Conservation (phyloP, 2,888 invertebrate species). For the Ptychoptera albimana region DNA sequence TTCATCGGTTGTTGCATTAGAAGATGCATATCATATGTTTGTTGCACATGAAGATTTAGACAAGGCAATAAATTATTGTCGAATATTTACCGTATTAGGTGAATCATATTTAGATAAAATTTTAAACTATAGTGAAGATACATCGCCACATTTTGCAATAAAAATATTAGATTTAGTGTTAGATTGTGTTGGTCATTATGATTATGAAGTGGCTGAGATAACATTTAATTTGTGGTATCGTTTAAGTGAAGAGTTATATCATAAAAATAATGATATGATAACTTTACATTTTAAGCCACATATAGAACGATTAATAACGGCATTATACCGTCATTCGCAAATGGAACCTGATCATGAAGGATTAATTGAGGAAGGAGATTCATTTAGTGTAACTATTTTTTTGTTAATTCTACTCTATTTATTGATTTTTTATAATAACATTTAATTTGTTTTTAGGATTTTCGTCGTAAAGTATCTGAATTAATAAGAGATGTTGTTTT, state of each 20-base stretch:
- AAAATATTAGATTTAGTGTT: conserved; percentile 78
- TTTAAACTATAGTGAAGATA: conserved; percentile 42
- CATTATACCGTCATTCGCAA: conserved; percentile 84
- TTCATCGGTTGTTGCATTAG: conserved; percentile 61
- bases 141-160: conserved; percentile 55
- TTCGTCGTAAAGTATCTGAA: conserved; percentile 73
- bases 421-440: background rate
- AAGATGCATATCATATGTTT: conserved; percentile 75
- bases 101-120: conserved; percentile 82
- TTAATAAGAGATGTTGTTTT: conserved; percentile 93
- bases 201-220: conserved; percentile 87
- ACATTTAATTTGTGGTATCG: conserved; percentile 97
- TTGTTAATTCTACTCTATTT: background rate
- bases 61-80: conserved; percentile 84
- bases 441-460: conserved; percentile 38
- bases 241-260: conserved; percentile 85
- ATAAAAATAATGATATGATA: conserved; percentile 64
- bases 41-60: conserved; percentile 89
- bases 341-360: conserved; percentile 90
- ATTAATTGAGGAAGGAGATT: conserved; percentile 66
- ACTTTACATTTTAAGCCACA: conserved; percentile 77
- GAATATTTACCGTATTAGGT: conserved; percentile 87
- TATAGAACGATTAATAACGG: conserved; percentile 76
- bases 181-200: conserved; percentile 89
- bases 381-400: conserved; percentile 45